Evolutionary conservation across 2,797 vertebrate species (phyloP).

Genomic region (Harpagifer antarcticus): DNA sequence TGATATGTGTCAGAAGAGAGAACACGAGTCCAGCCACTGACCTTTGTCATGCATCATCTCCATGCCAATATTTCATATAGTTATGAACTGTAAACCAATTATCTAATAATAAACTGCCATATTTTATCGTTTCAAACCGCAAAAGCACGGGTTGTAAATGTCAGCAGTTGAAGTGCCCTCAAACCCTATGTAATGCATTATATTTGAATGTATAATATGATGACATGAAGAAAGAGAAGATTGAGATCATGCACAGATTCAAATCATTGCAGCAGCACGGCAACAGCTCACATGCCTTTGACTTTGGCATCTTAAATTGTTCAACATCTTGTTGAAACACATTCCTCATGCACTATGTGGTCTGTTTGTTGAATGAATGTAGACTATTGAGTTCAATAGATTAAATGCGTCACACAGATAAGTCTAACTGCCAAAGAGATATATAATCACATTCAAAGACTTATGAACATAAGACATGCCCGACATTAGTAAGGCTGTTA

Average conservation of each 20-base stretch:
- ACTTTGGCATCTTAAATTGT: constrained; percentile 3
- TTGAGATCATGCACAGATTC: constrained; percentile 11
- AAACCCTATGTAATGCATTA: constrained; percentile 37
- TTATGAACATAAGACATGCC: constrained; percentile 6
- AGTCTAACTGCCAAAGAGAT: constrained; percentile 29
- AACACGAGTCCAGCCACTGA: neutral
- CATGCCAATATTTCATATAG: neutral
- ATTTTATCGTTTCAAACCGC: neutral
- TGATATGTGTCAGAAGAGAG: no score
- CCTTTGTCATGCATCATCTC: neutral
- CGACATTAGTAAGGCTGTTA: constrained; percentile 11
- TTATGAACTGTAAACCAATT: neutral
- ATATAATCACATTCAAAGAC: constrained; percentile 35
- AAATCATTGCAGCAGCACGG: neutral
- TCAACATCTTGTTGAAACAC: constrained; percentile 1
- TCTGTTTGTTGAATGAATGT: constrained; percentile 14
- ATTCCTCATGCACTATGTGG: neutral
- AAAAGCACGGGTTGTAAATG: neutral
- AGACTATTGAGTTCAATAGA: constrained; percentile 29
- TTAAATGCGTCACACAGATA: constrained; percentile 45
- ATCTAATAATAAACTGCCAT: neutral
- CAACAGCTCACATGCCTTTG: constrained; percentile 25
- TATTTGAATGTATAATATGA: constrained; percentile 33
- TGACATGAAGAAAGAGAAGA: constrained; percentile 14
- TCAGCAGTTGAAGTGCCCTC: neutral